Evolutionary conservation across 1,140 invertebrate species (phyloP).

Genomic region (Drosophila arizonae): DNA sequence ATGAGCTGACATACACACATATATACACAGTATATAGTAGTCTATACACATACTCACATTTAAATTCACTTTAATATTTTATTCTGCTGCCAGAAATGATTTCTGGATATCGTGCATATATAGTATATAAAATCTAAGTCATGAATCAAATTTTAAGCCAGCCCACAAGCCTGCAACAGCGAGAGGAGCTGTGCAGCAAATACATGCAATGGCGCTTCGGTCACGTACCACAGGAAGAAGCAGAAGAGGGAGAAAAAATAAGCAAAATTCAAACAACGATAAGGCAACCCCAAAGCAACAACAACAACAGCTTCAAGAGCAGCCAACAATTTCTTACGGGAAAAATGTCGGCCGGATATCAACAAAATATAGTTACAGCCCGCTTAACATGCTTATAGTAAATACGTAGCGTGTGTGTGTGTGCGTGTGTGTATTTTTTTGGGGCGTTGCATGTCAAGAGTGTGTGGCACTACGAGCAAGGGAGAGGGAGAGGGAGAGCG

Average conservation of each 20-base stretch:
- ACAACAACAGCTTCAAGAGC: conserved; percentile 1
- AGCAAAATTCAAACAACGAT: conserved; percentile 58
- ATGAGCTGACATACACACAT: too few species aligned
- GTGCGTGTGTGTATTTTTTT: conserved; percentile 17
- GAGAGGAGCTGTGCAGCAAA: conserved; percentile 43
- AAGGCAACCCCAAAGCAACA: conserved; percentile 39
- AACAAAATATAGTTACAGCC: conserved; percentile 60
- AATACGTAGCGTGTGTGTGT: conserved; percentile 22
- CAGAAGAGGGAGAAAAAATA: neutral
- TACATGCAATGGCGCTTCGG: conserved; percentile 67
- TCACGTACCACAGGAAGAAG: conserved; percentile 58
- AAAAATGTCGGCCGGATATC: conserved; percentile 57
- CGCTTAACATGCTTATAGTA: conserved; percentile 17
- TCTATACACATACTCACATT: too few species aligned
- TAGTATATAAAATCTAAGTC: conserved; percentile 51
- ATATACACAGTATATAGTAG: too few species aligned
- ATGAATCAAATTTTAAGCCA: conserved; percentile 4
- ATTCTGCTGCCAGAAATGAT: neutral
- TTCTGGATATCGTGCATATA: conserved; percentile 61
- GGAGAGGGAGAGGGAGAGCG: neutral
- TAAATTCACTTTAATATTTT: neutral
- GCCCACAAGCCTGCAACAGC: neutral
- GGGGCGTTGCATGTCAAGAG: conserved; percentile 9
- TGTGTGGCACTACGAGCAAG: too few species aligned
- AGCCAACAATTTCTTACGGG: conserved; percentile 27